These are phyloP conservation scores for Polypedilum vanderplanki DNA, from an alignment of 1,140 invertebrate species.

Conservation along the genomic window DNA sequence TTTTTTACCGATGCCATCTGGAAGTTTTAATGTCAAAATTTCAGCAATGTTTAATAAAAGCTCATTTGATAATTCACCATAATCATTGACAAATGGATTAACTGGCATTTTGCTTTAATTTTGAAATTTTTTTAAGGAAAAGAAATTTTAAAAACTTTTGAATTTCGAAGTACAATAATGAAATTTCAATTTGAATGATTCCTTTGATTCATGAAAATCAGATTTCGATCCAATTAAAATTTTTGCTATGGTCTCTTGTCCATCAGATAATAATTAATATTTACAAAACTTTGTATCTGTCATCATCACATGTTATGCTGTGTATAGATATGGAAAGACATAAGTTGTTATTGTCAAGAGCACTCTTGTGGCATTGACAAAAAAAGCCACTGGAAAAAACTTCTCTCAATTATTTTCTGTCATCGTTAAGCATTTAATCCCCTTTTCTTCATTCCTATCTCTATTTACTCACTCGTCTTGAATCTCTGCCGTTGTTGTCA, in stretches of 20 bases:
- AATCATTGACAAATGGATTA: not conserved
- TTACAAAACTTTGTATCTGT: not conserved
- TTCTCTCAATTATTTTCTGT: not conserved
- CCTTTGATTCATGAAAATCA: not conserved
- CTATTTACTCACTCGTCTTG: not conserved
- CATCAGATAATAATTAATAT: not conserved
- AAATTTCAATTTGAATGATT: not conserved
- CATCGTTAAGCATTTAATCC: slow-evolving; percentile 11
- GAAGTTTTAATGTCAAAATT: not conserved
- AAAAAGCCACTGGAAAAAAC: not conserved
- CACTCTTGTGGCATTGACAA: not conserved
- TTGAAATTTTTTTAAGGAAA: not conserved
- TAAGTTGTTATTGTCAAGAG: slow-evolving; percentile 17
- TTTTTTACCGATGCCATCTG: not conserved
- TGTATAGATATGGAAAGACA: not conserved
- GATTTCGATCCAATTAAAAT: not conserved
- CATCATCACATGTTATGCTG: not conserved
- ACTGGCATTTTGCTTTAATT: not conserved
- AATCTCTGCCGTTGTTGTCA: not conserved
- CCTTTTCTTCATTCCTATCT: not conserved
- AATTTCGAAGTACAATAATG: not conserved
- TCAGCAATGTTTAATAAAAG: not conserved
- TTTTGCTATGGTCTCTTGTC: not conserved
- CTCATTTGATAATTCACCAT: not conserved
- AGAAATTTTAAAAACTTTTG: not conserved